Base-by-base conservation (phyloP, 1,140 invertebrate genomes). In the Bombus polaris region DNA sequence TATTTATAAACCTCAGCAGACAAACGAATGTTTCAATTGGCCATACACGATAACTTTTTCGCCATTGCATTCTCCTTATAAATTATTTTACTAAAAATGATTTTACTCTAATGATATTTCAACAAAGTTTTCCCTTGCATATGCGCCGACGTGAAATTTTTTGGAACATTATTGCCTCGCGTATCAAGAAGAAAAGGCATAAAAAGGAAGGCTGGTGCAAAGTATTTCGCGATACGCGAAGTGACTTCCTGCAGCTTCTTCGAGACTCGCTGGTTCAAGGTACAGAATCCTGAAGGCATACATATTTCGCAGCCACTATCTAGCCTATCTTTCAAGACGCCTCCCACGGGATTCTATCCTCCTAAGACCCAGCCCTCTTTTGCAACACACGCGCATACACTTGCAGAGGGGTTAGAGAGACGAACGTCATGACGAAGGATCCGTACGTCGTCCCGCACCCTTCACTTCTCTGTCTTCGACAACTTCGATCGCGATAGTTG, bases 291-390 rank as follows among this genome's bases (percentile, higher is more conserved):
- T 89, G 85, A 75, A 92, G 88, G 90, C 87, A 89, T 91, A 91
- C 92, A 92, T 93, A 92, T 92, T 94, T 93, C 90, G 91, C 92
- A 91, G 88, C 74, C 88, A 88, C 82, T 85, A 87, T 91, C 86
- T 87, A 89, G 91, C 90, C 89, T 91, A 91, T 91, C 92, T 92
- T 92, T 88, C 86, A 82, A 91, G 88, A 83, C 87, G 86, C 89
- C 89, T 92, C 89, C 89, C 92, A 79, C 81, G 89, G 83, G 92
- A 93, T 89, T 86, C 87, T 85, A 85, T 90, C 81, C 87, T 90
- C 89, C 90, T 89, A 91, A 91, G 89, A 87, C 84, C 88, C 89
- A 89, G 80, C 91, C 85, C 88, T 86, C 85, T 80, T 90, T 72
- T 70, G 84, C 81, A 71, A 85, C 79, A 88, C 81, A 32, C 81